Evolutionary conservation across 2,113 vertebrate species (phyloP).

Genomic region (Sardina pilchardus): DNA sequence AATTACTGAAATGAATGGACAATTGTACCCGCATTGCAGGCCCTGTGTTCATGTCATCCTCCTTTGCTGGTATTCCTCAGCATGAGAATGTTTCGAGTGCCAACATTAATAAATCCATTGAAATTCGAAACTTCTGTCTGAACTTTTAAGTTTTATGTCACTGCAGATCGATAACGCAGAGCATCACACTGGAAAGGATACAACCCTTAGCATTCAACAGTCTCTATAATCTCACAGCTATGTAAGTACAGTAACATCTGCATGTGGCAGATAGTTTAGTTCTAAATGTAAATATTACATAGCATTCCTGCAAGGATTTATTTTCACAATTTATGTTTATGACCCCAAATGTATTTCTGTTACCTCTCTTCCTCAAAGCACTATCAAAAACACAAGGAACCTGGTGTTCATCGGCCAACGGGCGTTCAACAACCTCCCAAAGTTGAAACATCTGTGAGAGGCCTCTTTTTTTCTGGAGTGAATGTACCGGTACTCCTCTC

Average conservation of each 20-base stretch:
- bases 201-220: slow-evolving; percentile 63
- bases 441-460: slow-evolving; percentile 83
- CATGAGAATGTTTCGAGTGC: background rate
- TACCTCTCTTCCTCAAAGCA: slow-evolving; percentile 66
- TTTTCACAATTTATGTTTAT: background rate
- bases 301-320: background rate
- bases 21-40: background rate
- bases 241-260: slow-evolving; percentile 56
- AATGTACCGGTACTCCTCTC: background rate
- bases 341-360: background rate
- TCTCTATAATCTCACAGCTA: slow-evolving; percentile 62
- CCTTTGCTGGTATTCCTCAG: background rate
- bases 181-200: slow-evolving; percentile 61
- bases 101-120: background rate
- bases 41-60: background rate
- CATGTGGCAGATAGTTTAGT: background rate
- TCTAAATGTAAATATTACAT: background rate
- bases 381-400: slow-evolving; percentile 82
- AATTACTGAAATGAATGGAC: background rate
- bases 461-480: background rate
- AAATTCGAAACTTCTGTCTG: background rate
- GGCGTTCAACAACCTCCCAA: slow-evolving; percentile 82
- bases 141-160: slow-evolving; percentile 24
- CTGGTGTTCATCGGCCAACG: slow-evolving; percentile 72
- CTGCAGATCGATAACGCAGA: slow-evolving; percentile 64